Evolutionary conservation across 2,797 vertebrate genomes (phyloP), one percentile per base, ranked within the genome.

Genomic region (Hoplostethus mediterraneus): DNA sequence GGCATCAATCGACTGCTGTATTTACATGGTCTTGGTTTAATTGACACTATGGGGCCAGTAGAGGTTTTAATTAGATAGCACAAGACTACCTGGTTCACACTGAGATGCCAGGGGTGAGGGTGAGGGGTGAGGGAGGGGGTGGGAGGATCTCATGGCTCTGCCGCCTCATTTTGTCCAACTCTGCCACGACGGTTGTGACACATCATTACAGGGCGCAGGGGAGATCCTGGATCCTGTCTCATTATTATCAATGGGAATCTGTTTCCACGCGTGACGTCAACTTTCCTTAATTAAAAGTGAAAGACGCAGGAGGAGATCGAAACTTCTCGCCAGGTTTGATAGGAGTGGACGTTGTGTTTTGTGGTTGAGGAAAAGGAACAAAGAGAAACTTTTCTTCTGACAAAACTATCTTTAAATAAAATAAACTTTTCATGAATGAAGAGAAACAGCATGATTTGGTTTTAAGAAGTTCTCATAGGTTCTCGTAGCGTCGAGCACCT

Each of bases 151-250:
- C 21, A 21, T 21, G 21, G 21, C 21, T 21, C 21, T 21, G 21
- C 21, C 21, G 21, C 21, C 75, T 80, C 68, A 73, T 79, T 68
- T 76, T 59, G 47, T 53, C 69, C 25, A 17, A 58, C 61, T 57
- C 57, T 57, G 7, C 14, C 38, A 36, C 51, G 58, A 38, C 60
- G 0, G 60, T 12, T 63, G 71, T 79, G 82, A 87, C 87, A 88
- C 76, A 67, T 93, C 83, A 83, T 92, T 90, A 93, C 61, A 77
- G 47, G 47, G 79, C 89, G 63, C 88, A 87, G 88, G 75, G 83
- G 85, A 88, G 86, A 78, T 79, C 85, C 75, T 75, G 61, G 73
- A 72, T 45, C 17, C 73, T 33, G 42, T 60, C 85, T 91, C 89
- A 81, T 89, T 88, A 92, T 72, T 58, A 82, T 82, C 85, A 77